A percentile compares a stretch with the other conserved stretches of the same genome.
Conservation (phyloP, 2,888 invertebrate genomes). For the Argynnis bischoffii region DNA sequence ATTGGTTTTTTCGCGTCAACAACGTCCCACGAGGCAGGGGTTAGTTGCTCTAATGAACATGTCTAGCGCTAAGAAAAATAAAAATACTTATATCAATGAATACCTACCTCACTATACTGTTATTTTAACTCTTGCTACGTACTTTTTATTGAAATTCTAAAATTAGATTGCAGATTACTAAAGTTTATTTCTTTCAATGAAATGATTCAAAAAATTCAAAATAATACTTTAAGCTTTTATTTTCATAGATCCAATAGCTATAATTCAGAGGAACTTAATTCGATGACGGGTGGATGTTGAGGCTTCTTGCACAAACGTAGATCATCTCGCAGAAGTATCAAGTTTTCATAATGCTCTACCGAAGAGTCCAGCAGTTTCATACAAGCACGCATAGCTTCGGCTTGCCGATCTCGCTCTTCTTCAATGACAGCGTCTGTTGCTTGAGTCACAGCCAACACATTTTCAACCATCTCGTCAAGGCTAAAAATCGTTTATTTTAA, state of each 20-base stretch:
- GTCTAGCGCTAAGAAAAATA: constrained; percentile 51
- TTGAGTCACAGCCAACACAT: constrained; percentile 60
- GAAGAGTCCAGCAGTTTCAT: constrained; percentile 65
- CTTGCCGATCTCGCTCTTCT: constrained; percentile 59
- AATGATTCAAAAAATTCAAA: too few relatives aligned
- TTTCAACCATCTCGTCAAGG: constrained; percentile 69
- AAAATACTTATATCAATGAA: constrained; percentile 39
- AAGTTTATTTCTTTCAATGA: too few relatives aligned
- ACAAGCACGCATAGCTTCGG: constrained; percentile 59
- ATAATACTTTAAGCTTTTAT: constrained; percentile 1
- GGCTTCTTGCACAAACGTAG: constrained; percentile 52
- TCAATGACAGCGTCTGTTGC: constrained; percentile 60
- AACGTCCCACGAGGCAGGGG: constrained; percentile 63
- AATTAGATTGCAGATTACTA: too few relatives aligned
- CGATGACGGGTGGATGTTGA: constrained; percentile 62
- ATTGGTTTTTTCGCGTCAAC: constrained; percentile 79
- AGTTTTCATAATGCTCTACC: constrained; percentile 68
- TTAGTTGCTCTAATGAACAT: constrained; percentile 72
- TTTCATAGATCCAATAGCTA: constrained; percentile 13
- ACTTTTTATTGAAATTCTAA: too few relatives aligned
- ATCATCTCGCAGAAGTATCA: constrained; percentile 64
- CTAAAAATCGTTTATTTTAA: constrained; percentile 45
- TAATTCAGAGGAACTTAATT: constrained; percentile 49
- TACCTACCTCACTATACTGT: too few relatives aligned
- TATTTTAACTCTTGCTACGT: too few relatives aligned